phyloP scores from a whole-genome alignment of 2,113 vertebrate genomes.

The Nicator chloris region DNA sequence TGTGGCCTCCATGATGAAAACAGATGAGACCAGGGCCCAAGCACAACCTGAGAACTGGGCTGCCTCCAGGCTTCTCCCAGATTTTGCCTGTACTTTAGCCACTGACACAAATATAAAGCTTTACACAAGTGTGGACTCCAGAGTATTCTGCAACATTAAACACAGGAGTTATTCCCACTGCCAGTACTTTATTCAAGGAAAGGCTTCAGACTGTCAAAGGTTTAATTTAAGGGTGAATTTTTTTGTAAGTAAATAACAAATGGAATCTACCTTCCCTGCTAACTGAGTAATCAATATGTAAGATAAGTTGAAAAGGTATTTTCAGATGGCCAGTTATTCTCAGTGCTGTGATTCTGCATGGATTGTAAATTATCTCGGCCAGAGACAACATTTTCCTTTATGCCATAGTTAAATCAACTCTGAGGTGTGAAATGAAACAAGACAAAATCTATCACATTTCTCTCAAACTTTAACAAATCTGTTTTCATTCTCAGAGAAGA shows the following conservation, averaged over 20 bases:
- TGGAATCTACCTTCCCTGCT: background rate
- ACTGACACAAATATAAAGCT: background rate
- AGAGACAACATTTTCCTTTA: background rate
- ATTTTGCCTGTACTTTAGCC: background rate
- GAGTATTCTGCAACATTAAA: background rate
- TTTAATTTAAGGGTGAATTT: background rate
- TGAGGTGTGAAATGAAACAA: slow-evolving; percentile 18
- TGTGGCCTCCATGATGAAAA: background rate
- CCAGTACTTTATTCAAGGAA: background rate
- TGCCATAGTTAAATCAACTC: background rate
- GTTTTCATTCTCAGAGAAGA: background rate
- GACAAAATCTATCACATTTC: background rate
- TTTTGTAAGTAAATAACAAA: background rate
- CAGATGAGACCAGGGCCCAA: background rate
- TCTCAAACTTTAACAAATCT: background rate
- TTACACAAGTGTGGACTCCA: background rate
- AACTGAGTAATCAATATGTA: background rate
- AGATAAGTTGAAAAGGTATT: background rate
- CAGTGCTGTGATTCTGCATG: background rate
- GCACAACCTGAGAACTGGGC: background rate
- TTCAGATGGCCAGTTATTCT: background rate
- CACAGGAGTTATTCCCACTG: background rate
- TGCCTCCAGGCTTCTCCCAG: background rate
- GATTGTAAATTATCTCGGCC: background rate
- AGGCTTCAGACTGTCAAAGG: background rate